Evolutionary conservation across 2,797 vertebrate species (phyloP).

Genomic region (Tympanoctomys barrerae): DNA sequence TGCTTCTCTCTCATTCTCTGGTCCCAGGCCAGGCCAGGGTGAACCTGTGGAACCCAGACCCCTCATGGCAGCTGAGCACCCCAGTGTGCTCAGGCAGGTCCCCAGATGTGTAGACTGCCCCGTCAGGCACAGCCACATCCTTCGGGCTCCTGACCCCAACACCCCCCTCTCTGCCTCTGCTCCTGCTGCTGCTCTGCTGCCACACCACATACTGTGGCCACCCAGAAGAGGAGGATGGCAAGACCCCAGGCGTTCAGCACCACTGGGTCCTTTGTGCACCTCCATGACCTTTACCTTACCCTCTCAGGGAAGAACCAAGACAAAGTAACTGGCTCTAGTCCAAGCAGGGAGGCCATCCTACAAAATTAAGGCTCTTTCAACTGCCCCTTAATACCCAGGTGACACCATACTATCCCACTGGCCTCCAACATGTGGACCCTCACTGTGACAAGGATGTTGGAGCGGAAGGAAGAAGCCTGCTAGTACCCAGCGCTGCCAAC

Average conservation of each 20-base stretch:
- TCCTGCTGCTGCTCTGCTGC: background rate
- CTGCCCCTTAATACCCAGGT: accelerated
- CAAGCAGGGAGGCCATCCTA: too few species aligned
- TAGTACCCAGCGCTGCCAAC: background rate
- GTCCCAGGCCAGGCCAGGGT: background rate
- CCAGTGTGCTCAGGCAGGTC: background rate
- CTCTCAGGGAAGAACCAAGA: background rate
- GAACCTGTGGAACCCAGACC: background rate
- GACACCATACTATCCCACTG: background rate
- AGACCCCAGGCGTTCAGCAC: accelerated
- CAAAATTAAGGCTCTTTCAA: background rate
- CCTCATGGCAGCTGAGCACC: background rate
- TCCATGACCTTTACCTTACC: accelerated
- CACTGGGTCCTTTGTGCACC: accelerated
- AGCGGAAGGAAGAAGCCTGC: background rate
- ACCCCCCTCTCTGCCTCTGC: background rate
- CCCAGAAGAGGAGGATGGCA: accelerated
- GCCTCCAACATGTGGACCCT: background rate
- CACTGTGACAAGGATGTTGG: accelerated
- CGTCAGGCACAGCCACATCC: too few species aligned
- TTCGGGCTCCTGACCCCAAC: background rate
- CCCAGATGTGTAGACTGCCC: background rate
- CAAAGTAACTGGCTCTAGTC: background rate
- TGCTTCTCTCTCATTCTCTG: background rate
- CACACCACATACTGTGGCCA: accelerated